Conservation (phyloP, 1,140 invertebrate genomes). For the Batillaria attramentaria region DNA sequence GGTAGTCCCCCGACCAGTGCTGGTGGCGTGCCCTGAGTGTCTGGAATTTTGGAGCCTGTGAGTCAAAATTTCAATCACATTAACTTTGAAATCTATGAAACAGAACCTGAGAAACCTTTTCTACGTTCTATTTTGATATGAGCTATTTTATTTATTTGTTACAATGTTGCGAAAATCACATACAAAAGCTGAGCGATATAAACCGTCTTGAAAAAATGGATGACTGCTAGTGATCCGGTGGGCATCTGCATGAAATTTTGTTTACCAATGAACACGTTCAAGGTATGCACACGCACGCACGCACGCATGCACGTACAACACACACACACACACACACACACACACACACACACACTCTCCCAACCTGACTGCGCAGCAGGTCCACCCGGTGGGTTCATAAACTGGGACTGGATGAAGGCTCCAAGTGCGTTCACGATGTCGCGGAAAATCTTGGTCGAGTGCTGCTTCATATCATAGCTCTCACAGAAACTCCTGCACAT, state of each 20-base stretch:
- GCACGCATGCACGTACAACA: background rate
- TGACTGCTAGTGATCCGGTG: background rate
- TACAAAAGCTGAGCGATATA: too few relatives aligned
- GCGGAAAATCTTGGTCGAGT: slow-evolving; percentile 78
- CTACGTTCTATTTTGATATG: too few relatives aligned
- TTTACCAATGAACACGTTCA: background rate
- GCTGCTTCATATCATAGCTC: slow-evolving; percentile 87
- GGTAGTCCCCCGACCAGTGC: slow-evolving; percentile 80
- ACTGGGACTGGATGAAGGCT: slow-evolving; percentile 94
- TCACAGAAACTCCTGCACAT: slow-evolving; percentile 84
- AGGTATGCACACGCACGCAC: background rate
- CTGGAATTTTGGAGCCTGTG: slow-evolving; percentile 58
- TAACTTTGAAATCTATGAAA: too few relatives aligned
- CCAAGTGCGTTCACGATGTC: slow-evolving; percentile 96
- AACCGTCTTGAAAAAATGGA: background rate
- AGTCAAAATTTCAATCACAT: slow-evolving; percentile 10
- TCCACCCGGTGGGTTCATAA: slow-evolving; percentile 75
- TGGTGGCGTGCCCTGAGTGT: slow-evolving; percentile 80
- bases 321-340: background rate
- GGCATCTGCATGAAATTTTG: too few relatives aligned
- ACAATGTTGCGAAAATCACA: too few relatives aligned
- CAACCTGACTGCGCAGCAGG: slow-evolving; percentile 53
- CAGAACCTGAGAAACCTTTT: too few relatives aligned
- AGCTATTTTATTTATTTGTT: too few relatives aligned
- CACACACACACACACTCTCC: slow-evolving; percentile 4